Base-by-base conservation (phyloP, 2,888 invertebrate genomes). In the Agrypnus murinus region DNA sequence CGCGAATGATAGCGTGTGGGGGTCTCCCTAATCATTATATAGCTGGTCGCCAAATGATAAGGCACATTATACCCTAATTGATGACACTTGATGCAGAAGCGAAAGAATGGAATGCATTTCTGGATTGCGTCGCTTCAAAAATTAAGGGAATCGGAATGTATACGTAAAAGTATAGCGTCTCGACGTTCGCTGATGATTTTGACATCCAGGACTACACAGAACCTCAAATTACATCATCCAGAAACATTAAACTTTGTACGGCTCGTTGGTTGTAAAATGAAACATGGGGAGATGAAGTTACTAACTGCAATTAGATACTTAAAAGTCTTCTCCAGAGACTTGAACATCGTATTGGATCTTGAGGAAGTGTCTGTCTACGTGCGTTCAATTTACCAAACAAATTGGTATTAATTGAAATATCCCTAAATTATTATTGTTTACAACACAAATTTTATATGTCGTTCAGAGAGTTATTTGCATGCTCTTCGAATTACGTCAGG, bases 21-120 rank as follows among this genome's bases (percentile, higher is more conserved):
- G 68, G 71, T 71, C 25, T 25, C 60, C 63, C 69, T 64, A 74
- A 74, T 69, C 74, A 74, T 71, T 74, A 71, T 69, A 74, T 71
- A 69, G 74, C 74, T 77, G 78, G 75, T 70, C 75, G 76, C 72
- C 67, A 77, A 73, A 77, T 75, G 81, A 81, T 81, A 80, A 80
- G 79, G 78, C 77, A 76, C 77, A 81, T 80, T 81, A 81, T 78
- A 69, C 75, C 74, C 77, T 81, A 81, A 81, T 81, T 80, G 81
- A 81, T 80, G 80, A 76, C 77, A 75, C 77, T 78, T 71, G 75
- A 78, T 79, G 73, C 77, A 70, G 65, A 65, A 66, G 60, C 65
- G 50, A 65, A 63, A 69, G 45, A 40, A 65, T 53, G 45, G 40
- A 65, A 62, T 67, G 53, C 53, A 67, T 67, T 53, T 55, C 14